Conservation (phyloP, 2,888 invertebrate genomes). For the Drosophila incognita region DNA sequence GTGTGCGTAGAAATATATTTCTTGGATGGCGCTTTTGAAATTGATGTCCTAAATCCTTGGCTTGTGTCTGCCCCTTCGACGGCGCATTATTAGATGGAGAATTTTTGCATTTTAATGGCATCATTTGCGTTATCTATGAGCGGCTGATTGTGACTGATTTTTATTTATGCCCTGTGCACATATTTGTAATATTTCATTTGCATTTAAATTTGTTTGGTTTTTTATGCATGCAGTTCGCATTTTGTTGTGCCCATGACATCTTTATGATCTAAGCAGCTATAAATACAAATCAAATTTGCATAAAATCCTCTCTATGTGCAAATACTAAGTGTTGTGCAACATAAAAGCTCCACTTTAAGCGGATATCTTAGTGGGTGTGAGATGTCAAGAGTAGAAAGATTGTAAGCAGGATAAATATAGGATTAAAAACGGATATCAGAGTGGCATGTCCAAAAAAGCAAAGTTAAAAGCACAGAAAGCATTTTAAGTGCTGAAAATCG, state of each 20-base stretch:
- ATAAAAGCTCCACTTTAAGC: constrained; percentile 2
- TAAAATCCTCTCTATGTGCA: constrained; percentile 56
- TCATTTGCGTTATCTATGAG: constrained; percentile 47
- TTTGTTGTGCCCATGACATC: constrained; percentile 40
- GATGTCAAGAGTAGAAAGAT: background rate
- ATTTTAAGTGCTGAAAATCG: background rate
- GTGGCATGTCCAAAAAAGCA: background rate
- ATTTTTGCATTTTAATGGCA: constrained; percentile 57
- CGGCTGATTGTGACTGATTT: constrained; percentile 42
- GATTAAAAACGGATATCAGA: background rate
- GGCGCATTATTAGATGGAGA: constrained; percentile 29
- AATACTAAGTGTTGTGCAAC: constrained; percentile 27
- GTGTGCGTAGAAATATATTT: no score
- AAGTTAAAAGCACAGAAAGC: background rate
- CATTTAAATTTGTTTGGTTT: constrained; percentile 66
- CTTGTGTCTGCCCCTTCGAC: background rate
- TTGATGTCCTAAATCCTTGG: background rate
- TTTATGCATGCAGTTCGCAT: constrained; percentile 13
- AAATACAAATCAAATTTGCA: constrained; percentile 53
- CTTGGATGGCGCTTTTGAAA: background rate
- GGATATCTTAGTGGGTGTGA: background rate
- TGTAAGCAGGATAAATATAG: background rate
- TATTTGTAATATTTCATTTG: constrained; percentile 59
- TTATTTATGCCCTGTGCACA: constrained; percentile 38
- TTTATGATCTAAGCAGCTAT: constrained; percentile 58